Conservation (phyloP, 2,113 vertebrate species). For the Setophaga petechia region DNA sequence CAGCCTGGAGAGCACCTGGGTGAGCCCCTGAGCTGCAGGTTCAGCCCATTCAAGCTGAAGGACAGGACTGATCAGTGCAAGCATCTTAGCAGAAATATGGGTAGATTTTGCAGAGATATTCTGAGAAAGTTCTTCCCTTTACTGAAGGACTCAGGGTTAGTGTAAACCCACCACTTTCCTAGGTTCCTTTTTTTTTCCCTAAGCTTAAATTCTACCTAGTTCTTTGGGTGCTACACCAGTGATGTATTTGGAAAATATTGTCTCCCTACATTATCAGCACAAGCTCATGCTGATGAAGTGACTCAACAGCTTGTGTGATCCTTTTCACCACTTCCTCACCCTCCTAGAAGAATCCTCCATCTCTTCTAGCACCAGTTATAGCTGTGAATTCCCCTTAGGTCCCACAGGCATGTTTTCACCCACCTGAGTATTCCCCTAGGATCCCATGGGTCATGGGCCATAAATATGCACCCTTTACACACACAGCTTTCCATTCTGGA, state of each 20-base stretch:
- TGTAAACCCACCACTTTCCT: neutral
- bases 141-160: neutral
- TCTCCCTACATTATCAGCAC: neutral
- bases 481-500: neutral
- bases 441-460: neutral
- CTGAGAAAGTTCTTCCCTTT: neutral
- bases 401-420: neutral
- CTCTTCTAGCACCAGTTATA: neutral
- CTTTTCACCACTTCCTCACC: neutral
- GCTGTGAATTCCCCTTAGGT: neutral
- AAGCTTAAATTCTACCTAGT: neutral
- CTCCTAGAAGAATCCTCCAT: neutral
- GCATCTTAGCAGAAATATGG: neutral
- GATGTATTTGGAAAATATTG: neutral
- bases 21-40: neutral
- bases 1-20: fast-evolving
- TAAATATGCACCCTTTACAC: neutral
- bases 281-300: neutral
- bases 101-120: neutral
- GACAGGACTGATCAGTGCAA: fast-evolving
- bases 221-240: neutral
- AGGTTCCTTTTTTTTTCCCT: neutral
- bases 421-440: neutral
- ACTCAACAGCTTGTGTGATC: neutral
- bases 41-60: neutral